Evolutionary conservation across 1,140 invertebrate species (phyloP), one percentile per base, ranked within the genome.

Genomic region (Scaptomyza graminum): DNA sequence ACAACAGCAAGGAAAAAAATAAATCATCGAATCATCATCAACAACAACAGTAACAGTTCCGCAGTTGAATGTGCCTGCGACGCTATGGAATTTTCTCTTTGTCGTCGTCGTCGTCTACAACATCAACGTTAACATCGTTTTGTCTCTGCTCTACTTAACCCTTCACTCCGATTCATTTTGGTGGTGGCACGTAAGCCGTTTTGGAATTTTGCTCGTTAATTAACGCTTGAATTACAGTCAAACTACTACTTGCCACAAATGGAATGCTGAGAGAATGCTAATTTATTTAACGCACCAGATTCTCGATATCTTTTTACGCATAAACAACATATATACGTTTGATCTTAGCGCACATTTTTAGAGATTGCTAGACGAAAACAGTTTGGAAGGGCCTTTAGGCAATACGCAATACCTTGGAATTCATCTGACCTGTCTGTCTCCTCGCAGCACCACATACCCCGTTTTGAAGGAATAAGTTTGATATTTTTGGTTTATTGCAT

Each of bases 161-260:
- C 11, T 34, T 16, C 62, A n/a, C 39, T 54, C 31, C 50, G 12
- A 28, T 43, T 41, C 22, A 67, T 11, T 64, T 28, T 34, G 47
- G 47, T 34, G 47, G 47, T 63, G 49, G 76, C 67, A 70, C 46
- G 76, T 79, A 82, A 79, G 76, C 67, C 64, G 46, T 43, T 47
- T 68, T 60, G 73, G 73, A 63, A 79, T 74, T 70, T 67, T 56
- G 52, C 47, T 88, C 56, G 43, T 64, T 67, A 49, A 83, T 64
- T 78, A 78, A 75, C 52, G 50, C 51, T 69, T 77, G 69, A 67
- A 71, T 78, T 80, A 66, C 77, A 83, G 77, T 47, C 41, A 50
- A 12, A 39, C 22, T 34, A 44, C 43, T 31, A 34, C 44, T 16
- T 15, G n/a, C 44, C n/a, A 16, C n/a, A 16, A 46, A 46, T 13